Evolutionary conservation across 1,140 invertebrate genomes (phyloP).

Genomic region (Lethrus apterus): DNA sequence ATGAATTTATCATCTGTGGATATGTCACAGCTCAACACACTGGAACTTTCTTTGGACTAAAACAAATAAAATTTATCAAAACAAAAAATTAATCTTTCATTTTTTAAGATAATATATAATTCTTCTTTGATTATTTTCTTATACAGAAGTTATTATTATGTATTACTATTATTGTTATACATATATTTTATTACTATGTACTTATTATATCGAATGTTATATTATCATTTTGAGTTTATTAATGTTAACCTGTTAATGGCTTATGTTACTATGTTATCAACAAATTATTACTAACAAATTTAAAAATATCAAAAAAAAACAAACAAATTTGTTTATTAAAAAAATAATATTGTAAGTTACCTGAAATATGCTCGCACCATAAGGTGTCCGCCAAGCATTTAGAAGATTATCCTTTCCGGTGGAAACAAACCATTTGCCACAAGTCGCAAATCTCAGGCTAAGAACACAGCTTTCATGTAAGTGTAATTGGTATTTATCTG

Average conservation of each 20-base stretch:
- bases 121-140: conserved; percentile 1
- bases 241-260: not conserved
- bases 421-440: conserved; percentile 98
- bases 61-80: conserved; percentile 46
- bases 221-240: too few relatives aligned
- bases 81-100: conserved; percentile 3
- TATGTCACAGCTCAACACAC: conserved; percentile 98
- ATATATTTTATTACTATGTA: too few relatives aligned
- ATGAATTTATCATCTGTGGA: conserved; percentile 98
- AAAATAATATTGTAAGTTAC: conserved; percentile 45
- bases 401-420: conserved; percentile 98
- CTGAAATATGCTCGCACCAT: conserved; percentile 98
- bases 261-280: not conserved
- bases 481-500: conserved; percentile 96
- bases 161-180: too few relatives aligned
- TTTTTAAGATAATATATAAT: not conserved
- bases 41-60: conserved; percentile 96
- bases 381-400: conserved; percentile 97
- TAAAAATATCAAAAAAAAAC: conserved; percentile 3
- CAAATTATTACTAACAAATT: not conserved
- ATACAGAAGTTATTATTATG: too few relatives aligned
- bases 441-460: conserved; percentile 91
- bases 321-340: conserved; percentile 6
- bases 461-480: conserved; percentile 97
- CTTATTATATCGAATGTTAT: not conserved